phyloP scores from a whole-genome alignment of 2,888 invertebrate genomes.

The Caenorhabditis drosophilae region DNA sequence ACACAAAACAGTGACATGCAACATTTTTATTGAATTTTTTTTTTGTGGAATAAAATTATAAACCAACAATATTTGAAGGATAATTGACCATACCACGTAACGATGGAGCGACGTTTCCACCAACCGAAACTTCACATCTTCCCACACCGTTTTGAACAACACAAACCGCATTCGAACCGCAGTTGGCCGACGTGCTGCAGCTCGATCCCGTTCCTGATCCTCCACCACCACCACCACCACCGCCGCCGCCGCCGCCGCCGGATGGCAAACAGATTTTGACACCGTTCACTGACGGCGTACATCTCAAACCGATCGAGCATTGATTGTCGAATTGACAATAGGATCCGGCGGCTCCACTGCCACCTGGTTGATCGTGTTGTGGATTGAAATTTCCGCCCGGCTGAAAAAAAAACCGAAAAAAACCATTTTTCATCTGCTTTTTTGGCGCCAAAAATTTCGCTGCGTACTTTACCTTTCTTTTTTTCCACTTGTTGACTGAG shows the following conservation, averaged over 20 bases:
- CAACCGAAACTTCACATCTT: constrained; percentile 22
- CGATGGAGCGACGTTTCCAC: constrained; percentile 23
- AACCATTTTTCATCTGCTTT: no score
- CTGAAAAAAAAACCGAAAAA: no score
- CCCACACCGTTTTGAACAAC: constrained; percentile 19
- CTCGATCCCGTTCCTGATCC: constrained; percentile 2
- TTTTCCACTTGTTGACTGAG: no score
- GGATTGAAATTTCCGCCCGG: constrained; percentile 19
- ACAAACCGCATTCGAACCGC: constrained; percentile 12
- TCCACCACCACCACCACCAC: constrained; percentile 1
- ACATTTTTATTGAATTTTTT: no score
- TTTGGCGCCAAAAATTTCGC: no score
- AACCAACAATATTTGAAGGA: no score
- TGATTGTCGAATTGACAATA: constrained; percentile 18
- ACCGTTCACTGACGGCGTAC: constrained; percentile 29
- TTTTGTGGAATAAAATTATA: no score
- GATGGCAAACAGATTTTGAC: constrained; percentile 30
- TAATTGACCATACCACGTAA: constrained; percentile 34
- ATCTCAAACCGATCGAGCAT: constrained; percentile 18
- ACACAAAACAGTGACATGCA: no score
- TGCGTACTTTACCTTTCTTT: no score
- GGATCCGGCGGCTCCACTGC: constrained; percentile 8
- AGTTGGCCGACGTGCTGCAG: constrained; percentile 14
- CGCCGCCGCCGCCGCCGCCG: constrained; percentile 5
- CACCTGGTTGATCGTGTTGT: constrained; percentile 6